Conservation (phyloP, 2,888 invertebrate species). For the Athalia rosae region DNA sequence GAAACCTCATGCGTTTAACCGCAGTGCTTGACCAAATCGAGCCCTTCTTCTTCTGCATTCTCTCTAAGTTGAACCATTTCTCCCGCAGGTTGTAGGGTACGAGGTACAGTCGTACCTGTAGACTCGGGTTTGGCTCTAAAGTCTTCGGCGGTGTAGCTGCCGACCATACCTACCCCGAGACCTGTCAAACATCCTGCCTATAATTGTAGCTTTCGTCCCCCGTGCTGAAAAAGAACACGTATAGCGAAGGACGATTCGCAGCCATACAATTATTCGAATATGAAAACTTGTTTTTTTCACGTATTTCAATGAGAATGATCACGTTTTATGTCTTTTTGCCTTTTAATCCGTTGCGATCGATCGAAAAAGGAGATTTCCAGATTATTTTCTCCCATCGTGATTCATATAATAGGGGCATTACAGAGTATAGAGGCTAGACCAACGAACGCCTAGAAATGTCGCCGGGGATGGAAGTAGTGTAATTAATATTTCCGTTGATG, state of each 20-base stretch:
- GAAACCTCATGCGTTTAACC: slow-evolving; percentile 33
- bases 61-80: neutral
- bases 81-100: neutral
- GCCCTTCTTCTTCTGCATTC: neutral
- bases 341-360: no score
- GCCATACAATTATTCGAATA: no score
- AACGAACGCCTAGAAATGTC: slow-evolving; percentile 26
- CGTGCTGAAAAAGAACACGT: neutral
- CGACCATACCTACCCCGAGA: neutral
- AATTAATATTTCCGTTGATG: slow-evolving; percentile 41
- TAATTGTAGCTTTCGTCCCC: slow-evolving; percentile 32
- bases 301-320: no score
- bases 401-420: no score
- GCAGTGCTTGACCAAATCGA: slow-evolving; percentile 16
- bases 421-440: neutral
- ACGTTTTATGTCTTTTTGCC: no score
- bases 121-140: slow-evolving; percentile 19
- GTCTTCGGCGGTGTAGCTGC: slow-evolving; percentile 22
- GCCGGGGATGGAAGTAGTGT: slow-evolving; percentile 29
- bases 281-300: no score
- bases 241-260: neutral
- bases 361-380: no score
- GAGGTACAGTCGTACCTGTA: neutral
- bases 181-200: slow-evolving; percentile 40
- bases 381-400: no score